phyloP scores from a whole-genome alignment of 2,797 vertebrate species.

The Acipenser ruthenus region DNA sequence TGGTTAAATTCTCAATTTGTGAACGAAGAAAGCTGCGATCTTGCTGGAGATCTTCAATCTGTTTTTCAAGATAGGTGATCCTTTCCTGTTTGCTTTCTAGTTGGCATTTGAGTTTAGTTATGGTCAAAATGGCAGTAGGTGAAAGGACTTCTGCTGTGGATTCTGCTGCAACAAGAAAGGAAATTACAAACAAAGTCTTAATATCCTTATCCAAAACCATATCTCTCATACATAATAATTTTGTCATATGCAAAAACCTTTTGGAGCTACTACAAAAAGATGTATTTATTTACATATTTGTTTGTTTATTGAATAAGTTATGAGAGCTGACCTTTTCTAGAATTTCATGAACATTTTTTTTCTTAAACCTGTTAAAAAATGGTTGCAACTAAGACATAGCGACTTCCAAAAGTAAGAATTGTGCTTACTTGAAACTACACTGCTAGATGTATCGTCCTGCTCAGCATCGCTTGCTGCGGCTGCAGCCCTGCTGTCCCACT shows the following conservation, averaged over 20 bases:
- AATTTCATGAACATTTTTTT: too few species aligned
- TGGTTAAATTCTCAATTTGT: constrained; percentile 62
- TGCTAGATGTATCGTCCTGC: constrained; percentile 60
- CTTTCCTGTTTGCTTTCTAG: constrained; percentile 60
- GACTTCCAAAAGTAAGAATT: neutral
- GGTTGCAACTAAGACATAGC: too few species aligned
- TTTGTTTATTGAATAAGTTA: too few species aligned
- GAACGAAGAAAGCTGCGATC: constrained; percentile 60
- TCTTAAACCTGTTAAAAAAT: too few species aligned
- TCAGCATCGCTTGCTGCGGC: constrained; percentile 38
- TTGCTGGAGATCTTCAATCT: constrained; percentile 60
- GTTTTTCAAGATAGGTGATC: constrained; percentile 48
- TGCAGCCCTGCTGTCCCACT: constrained; percentile 46
- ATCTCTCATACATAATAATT: too few species aligned
- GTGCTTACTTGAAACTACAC: constrained; percentile 50
- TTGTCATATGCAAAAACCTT: too few species aligned
- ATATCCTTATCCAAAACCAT: neutral
- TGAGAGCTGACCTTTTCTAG: too few species aligned
- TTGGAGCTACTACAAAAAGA: too few species aligned
- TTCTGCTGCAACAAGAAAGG: constrained; percentile 22
- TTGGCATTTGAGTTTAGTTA: constrained; percentile 58
- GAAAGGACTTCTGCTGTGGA: constrained; percentile 42
- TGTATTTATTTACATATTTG: too few species aligned
- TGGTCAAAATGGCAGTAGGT: constrained; percentile 49
- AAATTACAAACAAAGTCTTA: neutral